phyloP scores from a whole-genome alignment of 2,113 vertebrate genomes.

The Tetrao urogallus region DNA sequence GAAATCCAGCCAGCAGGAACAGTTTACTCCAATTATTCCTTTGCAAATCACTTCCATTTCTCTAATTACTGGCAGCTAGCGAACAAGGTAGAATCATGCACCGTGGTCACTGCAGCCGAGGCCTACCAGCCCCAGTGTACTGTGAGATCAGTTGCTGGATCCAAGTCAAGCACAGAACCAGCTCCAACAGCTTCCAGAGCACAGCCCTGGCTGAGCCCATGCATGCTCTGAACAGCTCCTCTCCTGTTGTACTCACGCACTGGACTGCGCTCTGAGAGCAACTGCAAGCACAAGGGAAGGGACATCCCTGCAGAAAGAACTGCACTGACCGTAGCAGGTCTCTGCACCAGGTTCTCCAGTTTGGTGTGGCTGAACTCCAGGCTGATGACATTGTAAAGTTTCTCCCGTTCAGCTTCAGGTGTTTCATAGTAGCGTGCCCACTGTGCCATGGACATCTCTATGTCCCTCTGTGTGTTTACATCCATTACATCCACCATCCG shows the following conservation, averaged over 20 bases:
- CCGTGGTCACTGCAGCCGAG: accelerated
- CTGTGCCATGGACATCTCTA: conserved; percentile 99
- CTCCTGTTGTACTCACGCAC: neutral
- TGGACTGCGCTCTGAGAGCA: neutral
- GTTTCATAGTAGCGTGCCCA: conserved; percentile 98
- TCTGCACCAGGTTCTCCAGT: conserved; percentile 95
- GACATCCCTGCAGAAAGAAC: accelerated
- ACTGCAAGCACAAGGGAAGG: neutral
- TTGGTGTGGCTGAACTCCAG: conserved; percentile 98
- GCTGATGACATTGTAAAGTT: conserved; percentile 98
- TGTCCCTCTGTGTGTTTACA: conserved; percentile 96
- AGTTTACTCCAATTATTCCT: neutral
- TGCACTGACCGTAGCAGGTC: conserved; percentile 88
- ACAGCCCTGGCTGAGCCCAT: neutral
- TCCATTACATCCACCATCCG: conserved; percentile 98
- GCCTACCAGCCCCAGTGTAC: neutral
- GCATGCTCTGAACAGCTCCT: accelerated
- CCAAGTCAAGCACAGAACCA: neutral
- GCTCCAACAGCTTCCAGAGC: neutral
- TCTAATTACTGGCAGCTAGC: neutral
- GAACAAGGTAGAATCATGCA: neutral
- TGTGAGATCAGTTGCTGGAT: neutral
- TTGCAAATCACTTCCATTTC: neutral
- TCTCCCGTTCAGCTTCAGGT: conserved; percentile 90
- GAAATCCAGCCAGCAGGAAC: neutral